Evolutionary conservation across 2,888 invertebrate species (phyloP).

Genomic region (Iphiclides podalirius): DNA sequence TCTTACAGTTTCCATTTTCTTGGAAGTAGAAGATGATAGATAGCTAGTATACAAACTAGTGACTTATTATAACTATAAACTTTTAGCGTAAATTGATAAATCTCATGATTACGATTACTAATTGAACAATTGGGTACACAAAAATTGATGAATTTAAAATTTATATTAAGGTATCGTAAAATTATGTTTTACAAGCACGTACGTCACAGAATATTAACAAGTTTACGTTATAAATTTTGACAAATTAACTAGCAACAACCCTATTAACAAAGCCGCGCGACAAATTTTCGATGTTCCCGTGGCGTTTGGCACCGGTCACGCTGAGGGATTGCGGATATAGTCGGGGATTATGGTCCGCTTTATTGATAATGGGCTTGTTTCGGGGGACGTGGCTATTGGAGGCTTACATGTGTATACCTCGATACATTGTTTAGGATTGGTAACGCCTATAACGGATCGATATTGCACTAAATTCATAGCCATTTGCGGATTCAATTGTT

Average conservation of each 20-base stretch:
- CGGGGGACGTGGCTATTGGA: conserved; percentile 27
- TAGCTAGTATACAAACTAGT: too few relatives aligned
- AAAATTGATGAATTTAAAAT: too few relatives aligned
- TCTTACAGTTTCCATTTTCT: too few relatives aligned
- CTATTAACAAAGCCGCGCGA: conserved; percentile 28
- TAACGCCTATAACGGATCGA: conserved; percentile 5
- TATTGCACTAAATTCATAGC: conserved; percentile 11
- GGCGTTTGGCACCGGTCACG: conserved; percentile 51
- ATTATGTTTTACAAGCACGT: too few relatives aligned
- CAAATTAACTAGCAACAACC: conserved; percentile 15
- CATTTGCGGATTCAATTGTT: conserved; percentile 8
- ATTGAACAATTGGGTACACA: too few relatives aligned
- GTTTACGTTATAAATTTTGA: neutral
- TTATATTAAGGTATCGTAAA: too few relatives aligned
- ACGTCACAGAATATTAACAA: neutral
- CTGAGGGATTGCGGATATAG: conserved; percentile 49
- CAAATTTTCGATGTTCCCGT: conserved; percentile 36
- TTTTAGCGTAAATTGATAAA: too few relatives aligned
- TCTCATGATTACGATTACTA: too few relatives aligned
- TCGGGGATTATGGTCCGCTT: conserved; percentile 46
- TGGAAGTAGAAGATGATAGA: too few relatives aligned
- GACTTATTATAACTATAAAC: too few relatives aligned
- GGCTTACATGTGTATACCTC: conserved; percentile 28
- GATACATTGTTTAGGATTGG: neutral
- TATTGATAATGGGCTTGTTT: conserved; percentile 43